Evolutionary conservation across 2,888 invertebrate genomes (phyloP).

Genomic region (Thymelicus sylvestris): DNA sequence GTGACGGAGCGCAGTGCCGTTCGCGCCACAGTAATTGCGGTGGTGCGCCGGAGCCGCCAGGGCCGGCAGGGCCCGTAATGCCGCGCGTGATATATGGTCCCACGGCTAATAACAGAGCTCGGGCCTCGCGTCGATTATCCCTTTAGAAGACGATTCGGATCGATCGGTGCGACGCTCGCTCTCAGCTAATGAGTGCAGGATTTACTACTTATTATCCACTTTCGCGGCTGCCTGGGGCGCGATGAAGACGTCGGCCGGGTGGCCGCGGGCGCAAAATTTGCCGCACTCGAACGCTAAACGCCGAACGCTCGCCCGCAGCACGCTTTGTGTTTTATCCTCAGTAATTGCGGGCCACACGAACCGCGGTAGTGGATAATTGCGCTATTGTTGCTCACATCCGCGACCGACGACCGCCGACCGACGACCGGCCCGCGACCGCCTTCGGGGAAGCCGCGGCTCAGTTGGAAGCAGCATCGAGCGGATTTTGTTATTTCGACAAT

Average conservation of each 20-base stretch:
- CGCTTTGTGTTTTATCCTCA: slow-evolving; percentile 75
- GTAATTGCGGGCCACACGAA: slow-evolving; percentile 76
- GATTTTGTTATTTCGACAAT: slow-evolving; percentile 72
- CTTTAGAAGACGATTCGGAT: slow-evolving; percentile 81
- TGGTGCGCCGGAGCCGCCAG: slow-evolving; percentile 68
- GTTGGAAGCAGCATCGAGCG: slow-evolving; percentile 67
- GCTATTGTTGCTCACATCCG: slow-evolving; percentile 70
- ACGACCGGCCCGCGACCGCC: slow-evolving; percentile 64
- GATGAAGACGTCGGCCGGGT: slow-evolving; percentile 74
- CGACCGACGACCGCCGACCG: slow-evolving; percentile 29
- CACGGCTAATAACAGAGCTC: slow-evolving; percentile 72
- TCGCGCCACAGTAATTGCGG: slow-evolving; percentile 72
- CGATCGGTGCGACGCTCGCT: slow-evolving; percentile 75
- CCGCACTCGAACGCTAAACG: slow-evolving; percentile 59
- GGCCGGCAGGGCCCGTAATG: slow-evolving; percentile 77
- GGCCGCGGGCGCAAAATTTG: slow-evolving; percentile 76
- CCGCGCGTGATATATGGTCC: slow-evolving; percentile 82
- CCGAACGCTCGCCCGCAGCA: slow-evolving; percentile 63
- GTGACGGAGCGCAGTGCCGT: slow-evolving; percentile 62
- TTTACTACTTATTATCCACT: slow-evolving; percentile 83
- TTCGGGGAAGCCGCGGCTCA: slow-evolving; percentile 61
- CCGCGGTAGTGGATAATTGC: slow-evolving; percentile 79
- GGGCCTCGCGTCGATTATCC: slow-evolving; percentile 77
- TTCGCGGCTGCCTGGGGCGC: slow-evolving; percentile 73
- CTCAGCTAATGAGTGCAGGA: slow-evolving; percentile 80